Percentiles rank a stretch among this genome's conserved stretches.
Evolutionary conservation across 1,140 invertebrate genomes (phyloP).

Genomic region (Apolygus lucorum): DNA sequence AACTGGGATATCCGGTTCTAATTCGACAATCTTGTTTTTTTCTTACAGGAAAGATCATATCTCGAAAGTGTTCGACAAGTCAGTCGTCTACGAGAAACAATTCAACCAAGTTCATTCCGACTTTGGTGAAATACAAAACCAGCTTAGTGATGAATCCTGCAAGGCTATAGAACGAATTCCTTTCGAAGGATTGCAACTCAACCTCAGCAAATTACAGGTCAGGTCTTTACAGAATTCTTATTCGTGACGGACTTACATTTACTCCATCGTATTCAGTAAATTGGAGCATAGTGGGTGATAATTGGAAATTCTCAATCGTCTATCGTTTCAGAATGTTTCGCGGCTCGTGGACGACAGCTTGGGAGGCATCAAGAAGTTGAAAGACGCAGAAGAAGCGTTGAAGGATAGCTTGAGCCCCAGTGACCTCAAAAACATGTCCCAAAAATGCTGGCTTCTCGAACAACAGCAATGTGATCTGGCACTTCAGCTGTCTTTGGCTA

Average conservation of each 20-base stretch:
- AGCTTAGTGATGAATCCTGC: neutral
- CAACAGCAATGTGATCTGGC: conserved; percentile 72
- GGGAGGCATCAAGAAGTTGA: conserved; percentile 43
- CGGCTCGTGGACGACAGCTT: conserved; percentile 20
- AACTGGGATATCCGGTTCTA: too few relatives aligned
- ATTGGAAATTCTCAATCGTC: neutral
- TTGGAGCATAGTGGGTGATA: neutral
- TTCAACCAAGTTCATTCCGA: neutral
- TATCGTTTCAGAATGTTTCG: conserved; percentile 18
- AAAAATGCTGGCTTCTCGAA: conserved; percentile 61
- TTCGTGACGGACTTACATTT: neutral
- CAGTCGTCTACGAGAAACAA: neutral
- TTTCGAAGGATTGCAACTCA: neutral
- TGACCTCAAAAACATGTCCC: conserved; percentile 74
- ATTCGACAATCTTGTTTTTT: too few relatives aligned
- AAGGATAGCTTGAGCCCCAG: conserved; percentile 74
- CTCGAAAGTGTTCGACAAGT: neutral
- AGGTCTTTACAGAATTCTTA: neutral
- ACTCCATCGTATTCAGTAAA: too few relatives aligned
- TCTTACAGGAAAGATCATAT: neutral
- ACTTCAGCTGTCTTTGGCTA: conserved; percentile 62
- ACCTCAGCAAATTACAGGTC: neutral
- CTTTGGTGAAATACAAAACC: neutral
- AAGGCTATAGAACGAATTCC: neutral
- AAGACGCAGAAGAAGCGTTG: conserved; percentile 67